A percentile compares a stretch with the other conserved stretches of the same genome.
Conservation (phyloP, 2,888 invertebrate species). For the Scaptomyza reducta region DNA sequence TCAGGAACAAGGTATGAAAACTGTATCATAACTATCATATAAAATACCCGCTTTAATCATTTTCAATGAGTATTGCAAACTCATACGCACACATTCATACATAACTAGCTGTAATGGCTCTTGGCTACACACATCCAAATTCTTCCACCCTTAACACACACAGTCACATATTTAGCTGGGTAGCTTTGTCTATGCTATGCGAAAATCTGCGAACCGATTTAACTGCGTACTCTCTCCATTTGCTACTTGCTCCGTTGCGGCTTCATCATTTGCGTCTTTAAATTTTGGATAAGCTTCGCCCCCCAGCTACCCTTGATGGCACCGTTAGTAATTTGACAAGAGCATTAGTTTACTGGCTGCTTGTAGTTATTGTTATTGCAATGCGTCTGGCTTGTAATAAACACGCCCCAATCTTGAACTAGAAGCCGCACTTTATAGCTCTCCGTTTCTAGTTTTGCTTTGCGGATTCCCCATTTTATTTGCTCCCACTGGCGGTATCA, state of each 20-base stretch:
- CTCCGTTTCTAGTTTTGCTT: constrained; percentile 1
- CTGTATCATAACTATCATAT: too few relatives aligned
- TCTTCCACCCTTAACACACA: neutral
- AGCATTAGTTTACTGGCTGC: constrained; percentile 56
- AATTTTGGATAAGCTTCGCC: constrained; percentile 42
- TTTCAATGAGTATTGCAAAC: constrained; percentile 4
- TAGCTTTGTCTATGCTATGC: constrained; percentile 8
- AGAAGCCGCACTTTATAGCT: constrained; percentile 46
- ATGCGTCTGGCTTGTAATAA: constrained; percentile 45
- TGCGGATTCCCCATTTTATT: constrained; percentile 38
- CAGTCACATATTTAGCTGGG: constrained; percentile 37
- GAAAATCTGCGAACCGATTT: constrained; percentile 41
- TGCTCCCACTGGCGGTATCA: constrained; percentile 74
- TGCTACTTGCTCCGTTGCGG: neutral
- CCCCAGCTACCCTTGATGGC: constrained; percentile 6
- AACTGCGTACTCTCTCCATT: constrained; percentile 13
- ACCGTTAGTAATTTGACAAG: constrained; percentile 46
- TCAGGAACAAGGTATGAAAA: too few relatives aligned
- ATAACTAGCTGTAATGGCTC: constrained; percentile 44
- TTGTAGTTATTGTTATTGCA: constrained; percentile 61
- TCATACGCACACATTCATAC: constrained; percentile 7
- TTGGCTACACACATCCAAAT: constrained; percentile 32
- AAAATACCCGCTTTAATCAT: neutral
- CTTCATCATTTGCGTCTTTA: constrained; percentile 57
- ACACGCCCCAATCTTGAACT: constrained; percentile 55